These are phyloP conservation scores for Drosophila eohydei DNA, from an alignment of 2,888 invertebrate genomes.

Conservation along the genomic window DNA sequence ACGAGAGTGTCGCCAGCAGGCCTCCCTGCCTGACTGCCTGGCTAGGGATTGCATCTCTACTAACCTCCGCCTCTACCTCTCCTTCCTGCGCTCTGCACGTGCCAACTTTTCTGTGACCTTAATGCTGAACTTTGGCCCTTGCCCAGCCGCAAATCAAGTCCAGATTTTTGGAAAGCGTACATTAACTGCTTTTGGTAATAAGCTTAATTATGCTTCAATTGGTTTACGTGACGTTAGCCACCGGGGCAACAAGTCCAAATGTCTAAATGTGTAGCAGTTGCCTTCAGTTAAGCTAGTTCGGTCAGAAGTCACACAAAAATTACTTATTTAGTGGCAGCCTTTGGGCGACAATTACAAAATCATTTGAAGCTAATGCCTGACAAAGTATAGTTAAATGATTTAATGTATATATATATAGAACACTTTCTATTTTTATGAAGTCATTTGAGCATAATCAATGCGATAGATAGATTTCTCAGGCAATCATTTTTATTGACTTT, in stretches of 20 bases:
- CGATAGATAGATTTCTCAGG: too few relatives aligned
- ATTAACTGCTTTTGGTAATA: conserved; percentile 75
- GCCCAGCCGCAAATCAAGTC: conserved; percentile 51
- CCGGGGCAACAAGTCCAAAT: conserved; percentile 38
- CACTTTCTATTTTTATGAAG: too few relatives aligned
- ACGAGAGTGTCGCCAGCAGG: conserved; percentile 64
- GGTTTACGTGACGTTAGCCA: conserved; percentile 68
- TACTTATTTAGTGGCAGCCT: conserved; percentile 35
- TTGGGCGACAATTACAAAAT: conserved; percentile 26
- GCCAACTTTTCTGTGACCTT: conserved; percentile 40
- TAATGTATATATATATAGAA: too few relatives aligned
- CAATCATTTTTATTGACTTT: too few relatives aligned
- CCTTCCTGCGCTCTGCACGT: conserved; percentile 1
- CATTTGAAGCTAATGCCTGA: neutral
- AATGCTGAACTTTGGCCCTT: conserved; percentile 43
- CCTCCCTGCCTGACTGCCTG: conserved; percentile 17
- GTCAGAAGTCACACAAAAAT: conserved; percentile 22
- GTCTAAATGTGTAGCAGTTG: conserved; percentile 34
- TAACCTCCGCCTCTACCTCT: neutral
- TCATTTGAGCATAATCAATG: too few relatives aligned
- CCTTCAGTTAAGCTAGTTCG: conserved; percentile 18
- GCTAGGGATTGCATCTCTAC: conserved; percentile 32
- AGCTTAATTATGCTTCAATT: conserved; percentile 82
- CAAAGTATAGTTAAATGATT: neutral
- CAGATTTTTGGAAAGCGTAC: conserved; percentile 45